Conservation (phyloP, 2,888 invertebrate species). For the Euplexia lucipara region DNA sequence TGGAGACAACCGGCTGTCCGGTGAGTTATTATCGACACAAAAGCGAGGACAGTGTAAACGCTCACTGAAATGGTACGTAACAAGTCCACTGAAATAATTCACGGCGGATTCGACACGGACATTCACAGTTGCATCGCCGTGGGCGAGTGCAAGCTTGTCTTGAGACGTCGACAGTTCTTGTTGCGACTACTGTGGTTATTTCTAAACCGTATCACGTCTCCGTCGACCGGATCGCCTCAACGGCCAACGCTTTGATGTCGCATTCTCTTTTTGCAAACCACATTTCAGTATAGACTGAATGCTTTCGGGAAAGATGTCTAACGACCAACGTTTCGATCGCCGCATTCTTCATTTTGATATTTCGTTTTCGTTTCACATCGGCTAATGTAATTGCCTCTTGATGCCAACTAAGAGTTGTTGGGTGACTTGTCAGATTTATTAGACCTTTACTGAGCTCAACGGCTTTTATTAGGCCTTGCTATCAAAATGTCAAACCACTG, state of each 20-base stretch:
- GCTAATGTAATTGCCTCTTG: conserved; percentile 60
- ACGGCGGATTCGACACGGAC: conserved; percentile 84
- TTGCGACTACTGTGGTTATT: conserved; percentile 80
- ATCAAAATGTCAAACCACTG: conserved; percentile 33
- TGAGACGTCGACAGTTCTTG: conserved; percentile 75
- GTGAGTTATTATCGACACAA: conserved; percentile 82
- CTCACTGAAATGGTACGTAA: conserved; percentile 83
- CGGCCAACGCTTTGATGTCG: conserved; percentile 86
- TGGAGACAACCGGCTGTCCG: conserved; percentile 75
- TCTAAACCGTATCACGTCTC: conserved; percentile 88
- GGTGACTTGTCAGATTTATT: conserved; percentile 52
- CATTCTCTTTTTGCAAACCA: conserved; percentile 89
- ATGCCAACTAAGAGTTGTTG: conserved; percentile 54
- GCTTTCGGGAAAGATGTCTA: conserved; percentile 86
- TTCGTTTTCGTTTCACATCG: conserved; percentile 64
- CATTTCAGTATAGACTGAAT: conserved; percentile 86
- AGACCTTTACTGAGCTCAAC: conserved; percentile 26
- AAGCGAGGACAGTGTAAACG: conserved; percentile 79
- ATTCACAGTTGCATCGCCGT: conserved; percentile 76
- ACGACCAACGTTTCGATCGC: conserved; percentile 71
- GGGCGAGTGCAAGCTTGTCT: conserved; percentile 81
- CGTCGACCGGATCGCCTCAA: conserved; percentile 82
- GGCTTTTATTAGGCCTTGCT: conserved; percentile 29
- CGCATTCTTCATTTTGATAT: conserved; percentile 73
- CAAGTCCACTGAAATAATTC: conserved; percentile 86